Percentiles rank a stretch among this genome's conserved stretches.
phyloP scores from a whole-genome alignment of 2,113 vertebrate species.

The Corvus cornix region DNA sequence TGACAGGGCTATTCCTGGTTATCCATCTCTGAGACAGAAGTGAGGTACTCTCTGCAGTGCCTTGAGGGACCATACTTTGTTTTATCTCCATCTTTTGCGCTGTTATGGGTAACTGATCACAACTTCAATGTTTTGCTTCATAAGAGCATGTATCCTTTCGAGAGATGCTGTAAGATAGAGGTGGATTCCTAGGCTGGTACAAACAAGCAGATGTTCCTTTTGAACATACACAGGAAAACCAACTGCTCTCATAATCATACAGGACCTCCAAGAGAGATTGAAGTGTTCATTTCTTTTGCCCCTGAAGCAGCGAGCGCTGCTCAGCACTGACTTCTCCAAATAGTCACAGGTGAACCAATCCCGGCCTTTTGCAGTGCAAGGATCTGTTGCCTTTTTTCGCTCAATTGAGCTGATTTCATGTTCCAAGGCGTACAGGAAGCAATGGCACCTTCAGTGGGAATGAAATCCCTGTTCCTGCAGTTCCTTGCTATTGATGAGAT shows the following conservation, averaged over 20 bases:
- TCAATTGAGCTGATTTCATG: background rate
- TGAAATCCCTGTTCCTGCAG: background rate
- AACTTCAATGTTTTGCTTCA: background rate
- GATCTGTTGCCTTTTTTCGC: constrained; percentile 29
- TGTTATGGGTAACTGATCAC: background rate
- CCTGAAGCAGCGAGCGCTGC: background rate
- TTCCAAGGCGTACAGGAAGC: background rate
- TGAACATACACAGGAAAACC: background rate
- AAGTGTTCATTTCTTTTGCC: background rate
- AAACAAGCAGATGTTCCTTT: constrained; percentile 46
- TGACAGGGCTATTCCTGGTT: background rate
- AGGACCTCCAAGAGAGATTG: background rate
- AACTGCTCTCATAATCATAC: background rate
- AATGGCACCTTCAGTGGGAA: background rate
- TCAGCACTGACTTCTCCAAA: background rate
- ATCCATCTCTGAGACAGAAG: background rate
- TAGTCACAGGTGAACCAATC: background rate
- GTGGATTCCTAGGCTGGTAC: background rate
- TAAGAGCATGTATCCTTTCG: background rate
- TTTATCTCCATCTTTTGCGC: constrained; percentile 4
- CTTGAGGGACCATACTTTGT: background rate
- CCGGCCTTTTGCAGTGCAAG: background rate
- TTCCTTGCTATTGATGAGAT: constrained; percentile 7
- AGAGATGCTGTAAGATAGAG: constrained; percentile 9
- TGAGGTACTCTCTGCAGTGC: background rate